Evolutionary conservation across 2,888 invertebrate genomes (phyloP).

Genomic region (Phasia obesa): DNA sequence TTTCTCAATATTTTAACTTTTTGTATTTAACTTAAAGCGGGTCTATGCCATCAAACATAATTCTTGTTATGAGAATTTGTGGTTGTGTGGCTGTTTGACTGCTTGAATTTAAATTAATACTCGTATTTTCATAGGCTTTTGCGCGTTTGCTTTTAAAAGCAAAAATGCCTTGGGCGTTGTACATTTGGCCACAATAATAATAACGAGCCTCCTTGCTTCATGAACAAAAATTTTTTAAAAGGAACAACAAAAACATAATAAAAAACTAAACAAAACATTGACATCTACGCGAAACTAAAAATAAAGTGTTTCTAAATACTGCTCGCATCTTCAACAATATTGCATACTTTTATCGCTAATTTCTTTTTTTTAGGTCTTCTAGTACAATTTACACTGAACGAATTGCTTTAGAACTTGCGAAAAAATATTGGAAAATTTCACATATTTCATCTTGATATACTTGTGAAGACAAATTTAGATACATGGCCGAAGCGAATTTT

Average conservation of each 20-base stretch:
- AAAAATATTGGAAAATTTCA: not conserved
- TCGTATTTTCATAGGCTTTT: conserved; percentile 71
- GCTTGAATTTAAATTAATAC: conserved; percentile 81
- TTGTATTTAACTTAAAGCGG: conserved; percentile 60
- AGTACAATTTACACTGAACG: conserved; percentile 11
- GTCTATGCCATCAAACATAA: conserved; percentile 66
- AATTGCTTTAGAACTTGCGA: not conserved
- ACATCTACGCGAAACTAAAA: conserved; percentile 43
- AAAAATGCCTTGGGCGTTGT: conserved; percentile 66
- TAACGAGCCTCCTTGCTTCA: conserved; percentile 37
- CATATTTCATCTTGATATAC: too few relatives aligned
- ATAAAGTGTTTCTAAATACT: conserved; percentile 28
- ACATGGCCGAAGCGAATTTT: too few relatives aligned
- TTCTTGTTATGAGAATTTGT: conserved; percentile 36
- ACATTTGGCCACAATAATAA: conserved; percentile 52
- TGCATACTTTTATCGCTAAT: conserved; percentile 18
- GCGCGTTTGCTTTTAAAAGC: conserved; percentile 67
- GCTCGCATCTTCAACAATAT: conserved; percentile 34
- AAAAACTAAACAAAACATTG: conserved; percentile 53
- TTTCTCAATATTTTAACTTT: conserved; percentile 8
- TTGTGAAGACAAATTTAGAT: too few relatives aligned
- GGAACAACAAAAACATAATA: not conserved
- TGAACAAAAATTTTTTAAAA: conserved; percentile 7
- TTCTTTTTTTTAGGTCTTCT: not conserved
- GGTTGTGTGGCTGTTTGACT: conserved; percentile 73